These are phyloP conservation scores for Drosophila mimetica DNA, from an alignment of 2,888 invertebrate genomes.

Conservation along the genomic window DNA sequence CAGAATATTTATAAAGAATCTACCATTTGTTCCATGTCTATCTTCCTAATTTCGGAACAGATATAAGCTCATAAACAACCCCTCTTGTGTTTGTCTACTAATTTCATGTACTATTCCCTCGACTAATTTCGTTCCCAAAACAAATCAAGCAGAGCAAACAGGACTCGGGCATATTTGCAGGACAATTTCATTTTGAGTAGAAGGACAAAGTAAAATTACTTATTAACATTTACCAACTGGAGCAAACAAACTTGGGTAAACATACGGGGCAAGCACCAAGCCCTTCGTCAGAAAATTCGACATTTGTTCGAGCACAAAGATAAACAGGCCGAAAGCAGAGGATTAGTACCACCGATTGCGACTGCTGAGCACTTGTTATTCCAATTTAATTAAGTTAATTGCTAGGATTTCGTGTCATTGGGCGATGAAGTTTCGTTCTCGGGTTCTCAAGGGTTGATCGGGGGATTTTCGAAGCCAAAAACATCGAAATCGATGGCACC, in stretches of 20 bases:
- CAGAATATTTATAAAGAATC: neutral
- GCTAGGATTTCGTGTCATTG: constrained; percentile 75
- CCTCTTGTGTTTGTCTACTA: constrained; percentile 18
- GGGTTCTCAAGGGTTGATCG: constrained; percentile 47
- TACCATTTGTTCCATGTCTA: neutral
- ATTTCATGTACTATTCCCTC: constrained; percentile 35
- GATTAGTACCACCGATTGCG: constrained; percentile 44
- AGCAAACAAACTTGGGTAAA: constrained; percentile 52
- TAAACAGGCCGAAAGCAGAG: constrained; percentile 49
- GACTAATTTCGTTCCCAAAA: constrained; percentile 28
- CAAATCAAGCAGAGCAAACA: constrained; percentile 64
- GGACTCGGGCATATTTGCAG: constrained; percentile 56
- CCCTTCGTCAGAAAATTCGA: constrained; percentile 59
- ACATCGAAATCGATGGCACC: constrained; percentile 59
- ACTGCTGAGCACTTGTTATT: constrained; percentile 80
- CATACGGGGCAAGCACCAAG: neutral
- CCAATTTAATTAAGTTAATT: constrained; percentile 84
- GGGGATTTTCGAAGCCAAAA: constrained; percentile 16
- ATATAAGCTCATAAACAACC: constrained; percentile 10
- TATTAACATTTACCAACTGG: constrained; percentile 57
- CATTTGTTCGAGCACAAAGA: constrained; percentile 70
- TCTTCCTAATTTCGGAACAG: neutral
- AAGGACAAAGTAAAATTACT: constrained; percentile 72
- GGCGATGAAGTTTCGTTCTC: constrained; percentile 41
- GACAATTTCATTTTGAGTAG: constrained; percentile 64